Percentiles rank a stretch among this genome's conserved stretches.
Conservation (phyloP, 2,797 vertebrate genomes). For the Neosilurus mollespiculum region DNA sequence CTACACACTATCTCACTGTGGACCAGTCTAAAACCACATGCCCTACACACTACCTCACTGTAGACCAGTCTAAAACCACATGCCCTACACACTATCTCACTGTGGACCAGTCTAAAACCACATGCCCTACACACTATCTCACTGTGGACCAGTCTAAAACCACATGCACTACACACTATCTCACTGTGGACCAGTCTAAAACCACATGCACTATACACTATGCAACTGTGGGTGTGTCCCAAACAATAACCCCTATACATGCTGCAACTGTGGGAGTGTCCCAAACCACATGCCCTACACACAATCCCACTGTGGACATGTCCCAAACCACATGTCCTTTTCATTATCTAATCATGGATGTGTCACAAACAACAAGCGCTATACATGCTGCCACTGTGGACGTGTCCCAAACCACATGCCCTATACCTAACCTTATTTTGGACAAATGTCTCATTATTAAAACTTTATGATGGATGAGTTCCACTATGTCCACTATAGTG, state of each 20-base stretch:
- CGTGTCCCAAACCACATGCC: slow-evolving; percentile 12
- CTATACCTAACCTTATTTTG: too few relatives aligned
- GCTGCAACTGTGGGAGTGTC: not conserved
- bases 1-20: not conserved
- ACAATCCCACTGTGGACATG: not conserved
- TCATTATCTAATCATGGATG: not conserved
- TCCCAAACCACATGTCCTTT: not conserved
- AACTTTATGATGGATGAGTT: too few relatives aligned
- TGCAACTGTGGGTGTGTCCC: not conserved
- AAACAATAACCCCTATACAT: not conserved
- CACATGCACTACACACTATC: not conserved
- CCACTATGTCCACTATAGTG: not conserved
- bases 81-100: not conserved
- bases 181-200: not conserved
- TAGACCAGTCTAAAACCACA: not conserved
- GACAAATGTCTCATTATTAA: too few relatives aligned
- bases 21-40: not conserved
- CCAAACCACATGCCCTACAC: not conserved
- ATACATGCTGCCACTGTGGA: too few relatives aligned
- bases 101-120: not conserved
- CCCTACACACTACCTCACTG: not conserved
- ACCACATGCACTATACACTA: too few relatives aligned
- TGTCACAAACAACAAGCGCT: not conserved
- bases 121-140: not conserved
- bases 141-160: not conserved